Conservation (phyloP, 2,113 vertebrate genomes). For the Grantiella picta region DNA sequence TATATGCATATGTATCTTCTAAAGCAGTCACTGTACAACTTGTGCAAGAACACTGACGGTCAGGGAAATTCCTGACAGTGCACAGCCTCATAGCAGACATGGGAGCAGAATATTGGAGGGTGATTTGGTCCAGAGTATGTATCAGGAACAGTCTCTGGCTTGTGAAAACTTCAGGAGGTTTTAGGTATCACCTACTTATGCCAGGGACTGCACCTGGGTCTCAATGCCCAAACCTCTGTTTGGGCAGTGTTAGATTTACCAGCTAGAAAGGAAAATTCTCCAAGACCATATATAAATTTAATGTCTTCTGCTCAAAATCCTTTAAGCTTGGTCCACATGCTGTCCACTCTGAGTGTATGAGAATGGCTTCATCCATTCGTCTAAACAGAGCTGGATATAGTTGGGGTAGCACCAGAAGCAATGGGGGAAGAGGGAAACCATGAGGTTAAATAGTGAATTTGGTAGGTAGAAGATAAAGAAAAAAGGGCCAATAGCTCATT, state of each 20-base stretch:
- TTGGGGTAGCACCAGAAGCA: neutral
- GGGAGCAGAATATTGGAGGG: neutral
- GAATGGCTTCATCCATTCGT: neutral
- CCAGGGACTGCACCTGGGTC: neutral
- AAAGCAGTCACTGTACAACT: neutral
- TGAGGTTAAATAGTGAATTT: neutral
- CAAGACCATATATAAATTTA: neutral
- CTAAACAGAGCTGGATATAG: neutral
- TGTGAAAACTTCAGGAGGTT: neutral
- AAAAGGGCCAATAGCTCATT: neutral
- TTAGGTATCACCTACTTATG: neutral
- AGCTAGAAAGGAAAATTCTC: neutral
- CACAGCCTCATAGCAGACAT: neutral
- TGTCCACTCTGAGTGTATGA: neutral
- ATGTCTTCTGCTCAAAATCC: neutral
- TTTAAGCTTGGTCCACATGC: neutral
- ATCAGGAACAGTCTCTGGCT: neutral
- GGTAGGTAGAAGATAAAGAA: neutral
- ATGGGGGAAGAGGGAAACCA: neutral
- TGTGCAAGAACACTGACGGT: neutral
- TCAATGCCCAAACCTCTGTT: neutral
- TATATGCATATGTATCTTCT: rapidly evolving
- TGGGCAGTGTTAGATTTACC: neutral
- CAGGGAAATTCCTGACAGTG: neutral
- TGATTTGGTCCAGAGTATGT: neutral